These are phyloP conservation scores for Plagodis dolabraria DNA, from an alignment of 2,888 invertebrate genomes.

Conservation along the genomic window DNA sequence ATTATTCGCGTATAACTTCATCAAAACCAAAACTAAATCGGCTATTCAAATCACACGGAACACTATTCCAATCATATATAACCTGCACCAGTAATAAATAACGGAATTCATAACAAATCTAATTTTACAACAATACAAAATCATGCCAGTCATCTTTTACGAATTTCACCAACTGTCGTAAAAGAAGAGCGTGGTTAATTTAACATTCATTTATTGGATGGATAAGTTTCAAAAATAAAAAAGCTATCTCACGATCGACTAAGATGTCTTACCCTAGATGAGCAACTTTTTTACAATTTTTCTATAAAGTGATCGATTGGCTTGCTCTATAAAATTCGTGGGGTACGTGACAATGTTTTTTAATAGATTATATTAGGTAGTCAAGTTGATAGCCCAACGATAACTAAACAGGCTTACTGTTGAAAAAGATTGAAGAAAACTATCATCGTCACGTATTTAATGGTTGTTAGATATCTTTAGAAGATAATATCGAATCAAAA, in stretches of 20 bases:
- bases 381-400: constrained; percentile 49
- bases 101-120: constrained; percentile 29
- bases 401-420: constrained; percentile 68
- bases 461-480: constrained; percentile 38
- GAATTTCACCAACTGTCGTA: constrained; percentile 53
- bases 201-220: constrained; percentile 67
- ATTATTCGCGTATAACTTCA: constrained; percentile 64
- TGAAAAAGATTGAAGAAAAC: constrained; percentile 45
- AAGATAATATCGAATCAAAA: too few relatives aligned
- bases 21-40: constrained; percentile 57
- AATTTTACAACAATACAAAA: constrained; percentile 38
- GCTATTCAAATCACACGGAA: constrained; percentile 50
- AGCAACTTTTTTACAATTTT: constrained; percentile 70
- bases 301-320: constrained; percentile 59
- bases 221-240: constrained; percentile 67
- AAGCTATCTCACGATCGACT: constrained; percentile 56
- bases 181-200: constrained; percentile 66
- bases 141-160: constrained; percentile 51
- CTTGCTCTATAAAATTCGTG: constrained; percentile 75
- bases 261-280: constrained; percentile 66
- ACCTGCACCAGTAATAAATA: constrained; percentile 10
- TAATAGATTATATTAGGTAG: constrained; percentile 36
- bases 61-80: constrained; percentile 29
- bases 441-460: constrained; percentile 62
- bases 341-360: constrained; percentile 75